These are phyloP conservation scores for Hymenopus coronatus DNA, from an alignment of 2,888 invertebrate species.

Conservation along the genomic window DNA sequence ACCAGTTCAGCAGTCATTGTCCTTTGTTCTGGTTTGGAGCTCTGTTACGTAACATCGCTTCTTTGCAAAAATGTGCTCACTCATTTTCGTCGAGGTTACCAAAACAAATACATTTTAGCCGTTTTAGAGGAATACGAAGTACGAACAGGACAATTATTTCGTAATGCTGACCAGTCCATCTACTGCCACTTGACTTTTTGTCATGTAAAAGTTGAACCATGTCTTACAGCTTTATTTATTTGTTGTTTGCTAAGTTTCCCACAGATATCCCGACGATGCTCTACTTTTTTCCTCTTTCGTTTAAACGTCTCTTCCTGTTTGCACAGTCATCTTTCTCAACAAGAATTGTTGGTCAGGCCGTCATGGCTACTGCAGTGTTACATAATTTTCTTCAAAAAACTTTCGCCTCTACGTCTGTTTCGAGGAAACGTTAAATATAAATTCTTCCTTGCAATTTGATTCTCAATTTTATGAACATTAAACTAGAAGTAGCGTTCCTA, in stretches of 20 bases:
- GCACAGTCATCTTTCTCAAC: background rate
- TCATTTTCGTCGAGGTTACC: background rate
- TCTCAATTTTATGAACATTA: too few relatives aligned
- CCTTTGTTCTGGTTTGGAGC: background rate
- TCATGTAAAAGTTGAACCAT: background rate
- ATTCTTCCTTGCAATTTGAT: too few relatives aligned
- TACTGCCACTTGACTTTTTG: background rate
- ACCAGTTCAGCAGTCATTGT: too few relatives aligned
- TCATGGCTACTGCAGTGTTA: background rate
- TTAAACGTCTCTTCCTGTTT: background rate
- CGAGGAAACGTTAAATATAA: too few relatives aligned
- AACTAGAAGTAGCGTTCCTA: too few relatives aligned
- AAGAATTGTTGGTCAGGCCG: background rate
- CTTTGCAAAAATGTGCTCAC: background rate
- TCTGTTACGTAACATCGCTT: background rate
- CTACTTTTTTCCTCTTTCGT: background rate
- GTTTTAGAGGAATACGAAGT: background rate
- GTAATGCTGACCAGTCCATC: background rate
- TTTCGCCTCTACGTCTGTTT: background rate
- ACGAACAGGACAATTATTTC: background rate
- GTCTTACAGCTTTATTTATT: background rate
- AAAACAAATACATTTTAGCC: background rate
- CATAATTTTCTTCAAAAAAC: background rate
- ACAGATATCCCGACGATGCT: background rate
- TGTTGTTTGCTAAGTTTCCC: background rate